Conservation (phyloP, 2,888 invertebrate genomes). For the Diarsia brunnea region DNA sequence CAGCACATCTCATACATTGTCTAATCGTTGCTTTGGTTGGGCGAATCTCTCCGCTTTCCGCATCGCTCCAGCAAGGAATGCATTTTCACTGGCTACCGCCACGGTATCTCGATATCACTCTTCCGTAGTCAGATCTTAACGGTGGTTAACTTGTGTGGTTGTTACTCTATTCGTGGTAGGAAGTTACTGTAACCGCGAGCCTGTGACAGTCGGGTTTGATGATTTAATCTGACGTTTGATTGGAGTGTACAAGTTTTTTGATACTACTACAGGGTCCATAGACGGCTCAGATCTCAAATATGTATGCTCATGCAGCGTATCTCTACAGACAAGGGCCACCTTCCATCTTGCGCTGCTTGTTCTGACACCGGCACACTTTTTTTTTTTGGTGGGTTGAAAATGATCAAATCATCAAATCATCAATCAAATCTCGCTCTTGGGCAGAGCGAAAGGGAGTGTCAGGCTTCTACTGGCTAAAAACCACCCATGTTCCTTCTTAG, state of each 20-base stretch:
- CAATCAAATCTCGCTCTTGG: no score
- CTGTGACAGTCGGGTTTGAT: constrained; percentile 6
- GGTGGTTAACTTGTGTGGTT: constrained; percentile 67
- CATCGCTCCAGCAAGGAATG: constrained; percentile 77
- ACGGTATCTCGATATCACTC: constrained; percentile 83
- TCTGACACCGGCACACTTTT: no score
- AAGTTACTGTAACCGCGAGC: constrained; percentile 55
- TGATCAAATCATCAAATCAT: no score
- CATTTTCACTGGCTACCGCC: constrained; percentile 81
- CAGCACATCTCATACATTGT: constrained; percentile 24
- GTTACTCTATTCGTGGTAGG: constrained; percentile 58
- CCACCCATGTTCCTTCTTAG: no score
- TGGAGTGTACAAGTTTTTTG: not conserved
- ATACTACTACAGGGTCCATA: no score
- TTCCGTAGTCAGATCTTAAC: constrained; percentile 81
- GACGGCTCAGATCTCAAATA: no score
- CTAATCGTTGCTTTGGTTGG: constrained; percentile 49
- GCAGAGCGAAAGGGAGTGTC: no score
- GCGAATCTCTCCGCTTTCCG: constrained; percentile 78
- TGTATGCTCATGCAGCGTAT: no score
- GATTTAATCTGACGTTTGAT: constrained; percentile 19
- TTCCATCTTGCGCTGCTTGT: no score
- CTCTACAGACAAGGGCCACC: no score
- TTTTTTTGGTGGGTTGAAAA: no score
- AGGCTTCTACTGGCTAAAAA: no score